phyloP scores from a whole-genome alignment of 2,888 invertebrate genomes.

The Drosophila emarginata region DNA sequence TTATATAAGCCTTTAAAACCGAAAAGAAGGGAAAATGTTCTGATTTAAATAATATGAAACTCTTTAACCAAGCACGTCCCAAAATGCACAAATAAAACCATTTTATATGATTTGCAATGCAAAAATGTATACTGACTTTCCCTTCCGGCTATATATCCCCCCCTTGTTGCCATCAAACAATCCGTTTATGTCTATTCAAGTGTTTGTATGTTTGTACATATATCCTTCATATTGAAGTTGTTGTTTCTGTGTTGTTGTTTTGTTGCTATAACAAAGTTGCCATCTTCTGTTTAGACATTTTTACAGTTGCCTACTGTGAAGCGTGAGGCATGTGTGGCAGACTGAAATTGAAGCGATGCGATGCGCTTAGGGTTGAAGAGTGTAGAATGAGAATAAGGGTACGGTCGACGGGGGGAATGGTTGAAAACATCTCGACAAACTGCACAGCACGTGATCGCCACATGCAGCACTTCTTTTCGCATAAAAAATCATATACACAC shows the following conservation, averaged over 20 bases:
- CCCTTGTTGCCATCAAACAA: constrained; percentile 10
- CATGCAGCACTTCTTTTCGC: constrained; percentile 36
- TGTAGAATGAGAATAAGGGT: neutral
- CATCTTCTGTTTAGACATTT: constrained; percentile 60
- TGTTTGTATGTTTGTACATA: constrained; percentile 24
- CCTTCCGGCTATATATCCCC: neutral
- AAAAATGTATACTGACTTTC: constrained; percentile 5
- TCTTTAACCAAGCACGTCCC: constrained; percentile 28
- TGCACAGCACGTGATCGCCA: constrained; percentile 70
- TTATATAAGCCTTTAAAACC: neutral
- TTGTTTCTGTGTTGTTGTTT: constrained; percentile 25
- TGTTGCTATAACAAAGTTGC: constrained; percentile 36
- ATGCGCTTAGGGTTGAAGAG: constrained; percentile 26
- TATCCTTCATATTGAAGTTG: constrained; percentile 26
- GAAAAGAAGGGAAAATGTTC: neutral
- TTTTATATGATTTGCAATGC: constrained; percentile 49
- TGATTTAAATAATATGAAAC: neutral
- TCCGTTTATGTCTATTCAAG: constrained; percentile 14
- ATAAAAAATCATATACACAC: constrained; percentile 57
- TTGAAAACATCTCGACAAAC: constrained; percentile 46
- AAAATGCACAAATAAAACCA: constrained; percentile 41
- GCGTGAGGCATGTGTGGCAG: constrained; percentile 11
- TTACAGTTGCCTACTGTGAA: constrained; percentile 53
- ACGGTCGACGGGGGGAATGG: neutral
- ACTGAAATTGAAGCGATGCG: neutral